Percentiles rank a stretch among this genome's conserved stretches.
Evolutionary conservation across 2,113 vertebrate species (phyloP).

Genomic region (Oncorhynchus nerka): DNA sequence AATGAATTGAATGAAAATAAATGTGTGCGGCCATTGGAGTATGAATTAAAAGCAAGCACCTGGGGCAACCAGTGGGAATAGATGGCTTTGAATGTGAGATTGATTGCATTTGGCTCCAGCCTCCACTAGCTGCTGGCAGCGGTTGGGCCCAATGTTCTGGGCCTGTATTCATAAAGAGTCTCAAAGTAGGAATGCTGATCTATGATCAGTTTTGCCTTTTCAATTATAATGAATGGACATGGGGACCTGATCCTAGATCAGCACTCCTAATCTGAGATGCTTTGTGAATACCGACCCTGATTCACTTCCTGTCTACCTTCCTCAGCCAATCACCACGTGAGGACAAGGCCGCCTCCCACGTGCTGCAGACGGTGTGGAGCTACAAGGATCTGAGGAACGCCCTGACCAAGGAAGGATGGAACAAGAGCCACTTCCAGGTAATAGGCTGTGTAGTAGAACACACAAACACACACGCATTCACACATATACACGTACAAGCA

Average conservation of each 20-base stretch:
- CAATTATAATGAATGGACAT: too few species aligned
- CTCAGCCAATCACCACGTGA: constrained; percentile 88
- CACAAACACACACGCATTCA: too few species aligned
- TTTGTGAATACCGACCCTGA: too few species aligned
- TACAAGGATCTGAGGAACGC: constrained; percentile 90
- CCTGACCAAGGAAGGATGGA: constrained; percentile 95
- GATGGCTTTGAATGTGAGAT: constrained; percentile 45
- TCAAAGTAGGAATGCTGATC: too few species aligned
- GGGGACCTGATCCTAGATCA: too few species aligned
- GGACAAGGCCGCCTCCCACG: constrained; percentile 93
- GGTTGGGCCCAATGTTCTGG: not conserved
- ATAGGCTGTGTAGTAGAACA: too few species aligned
- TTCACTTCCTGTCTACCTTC: not conserved
- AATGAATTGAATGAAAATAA: constrained; percentile 63
- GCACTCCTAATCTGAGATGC: too few species aligned
- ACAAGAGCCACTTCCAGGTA: constrained; percentile 97
- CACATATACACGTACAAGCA: too few species aligned
- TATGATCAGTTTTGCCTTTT: too few species aligned
- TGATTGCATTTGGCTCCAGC: constrained; percentile 24
- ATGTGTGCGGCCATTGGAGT: constrained; percentile 42
- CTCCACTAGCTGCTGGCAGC: not conserved
- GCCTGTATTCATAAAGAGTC: too few species aligned
- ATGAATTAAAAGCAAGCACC: constrained; percentile 55
- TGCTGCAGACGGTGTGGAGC: constrained; percentile 96
- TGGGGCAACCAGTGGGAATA: constrained; percentile 27